Evolutionary conservation across 1,140 invertebrate genomes (phyloP), one percentile per base, ranked within the genome.

Genomic region (Linepithema humile): DNA sequence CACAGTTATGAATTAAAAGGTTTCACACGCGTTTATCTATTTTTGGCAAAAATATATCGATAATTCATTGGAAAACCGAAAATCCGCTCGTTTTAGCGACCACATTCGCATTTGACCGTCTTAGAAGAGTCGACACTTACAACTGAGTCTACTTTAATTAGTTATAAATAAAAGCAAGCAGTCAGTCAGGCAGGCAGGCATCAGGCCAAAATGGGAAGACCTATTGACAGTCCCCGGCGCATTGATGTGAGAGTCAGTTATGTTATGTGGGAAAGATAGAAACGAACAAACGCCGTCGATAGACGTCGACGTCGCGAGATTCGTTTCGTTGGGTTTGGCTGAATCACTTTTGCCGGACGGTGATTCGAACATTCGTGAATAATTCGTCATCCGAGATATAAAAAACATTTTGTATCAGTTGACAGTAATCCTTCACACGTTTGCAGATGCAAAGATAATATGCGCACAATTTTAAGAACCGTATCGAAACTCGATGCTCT

Each of bases 111-210:
- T 45, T 83, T 88, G 72, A 83, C 86, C 69, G 69, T 45, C 69
- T 38, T 75, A 85, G 35, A 17, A 67, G 38, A 87, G 69, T 74
- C 64, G 48, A 43, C 60, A 80, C 57, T 64, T 62, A 45, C 48
- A 45, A 84, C 88, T 50, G 85, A 85, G 83, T 90, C 83, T 82
- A 73, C 85, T 91, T 91, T 91, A 93, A 94, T 94, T 93, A 92
- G 93, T 93, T 94, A 94, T 92, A 94, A 94, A 94, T 94, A 93
- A 92, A 92, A 85, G 38, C 85, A 89, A 62, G 83, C 86, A 65
- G 80, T 67, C 75, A 65, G 64, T 48, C 65, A 57, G 67, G 26
- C 67, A 80, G 53, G 74, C 64, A 85, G 90, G 90, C 92, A 90
- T 87, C 65, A 70, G 70, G 91, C 90, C 92, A 93, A 87, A 93